phyloP scores from a whole-genome alignment of 2,888 invertebrate genomes.

The Serripes groenlandicus region DNA sequence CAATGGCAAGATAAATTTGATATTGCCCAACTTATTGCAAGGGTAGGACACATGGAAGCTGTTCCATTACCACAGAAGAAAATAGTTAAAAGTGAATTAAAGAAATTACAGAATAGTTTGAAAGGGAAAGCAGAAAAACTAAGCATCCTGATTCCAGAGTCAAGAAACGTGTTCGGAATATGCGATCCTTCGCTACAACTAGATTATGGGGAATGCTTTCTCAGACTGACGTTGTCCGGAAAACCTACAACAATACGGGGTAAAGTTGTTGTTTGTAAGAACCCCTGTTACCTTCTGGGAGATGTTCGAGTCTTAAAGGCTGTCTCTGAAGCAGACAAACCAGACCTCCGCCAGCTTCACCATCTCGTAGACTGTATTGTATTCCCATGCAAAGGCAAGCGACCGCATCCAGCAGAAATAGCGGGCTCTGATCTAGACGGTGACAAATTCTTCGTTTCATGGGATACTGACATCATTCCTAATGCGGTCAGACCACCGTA shows the following conservation, averaged over 20 bases:
- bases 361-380: slow-evolving; percentile 86
- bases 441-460: slow-evolving; percentile 85
- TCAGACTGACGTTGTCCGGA: slow-evolving; percentile 66
- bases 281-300: slow-evolving; percentile 86
- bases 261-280: slow-evolving; percentile 85
- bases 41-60: slow-evolving; percentile 7
- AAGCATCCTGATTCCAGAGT: slow-evolving; percentile 44
- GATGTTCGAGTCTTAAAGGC: slow-evolving; percentile 84
- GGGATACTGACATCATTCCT: slow-evolving; percentile 82
- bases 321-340: slow-evolving; percentile 67
- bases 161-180: slow-evolving; percentile 84
- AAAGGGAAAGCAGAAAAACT: slow-evolving; percentile 28
- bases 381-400: slow-evolving; percentile 84
- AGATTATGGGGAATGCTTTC: slow-evolving; percentile 82
- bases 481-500: slow-evolving; percentile 35
- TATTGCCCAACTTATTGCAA: slow-evolving; percentile 28
- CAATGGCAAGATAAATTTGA: slow-evolving; percentile 46
- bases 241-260: slow-evolving; percentile 68
- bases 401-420: slow-evolving; percentile 86
- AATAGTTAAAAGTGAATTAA: slow-evolving; percentile 4
- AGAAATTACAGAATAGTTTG: slow-evolving; percentile 27
- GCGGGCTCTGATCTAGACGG: slow-evolving; percentile 87
- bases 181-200: slow-evolving; percentile 83
- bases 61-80: neutral
- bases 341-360: slow-evolving; percentile 63